Percentiles rank a stretch among this genome's conserved stretches.
Conservation (phyloP, 2,888 invertebrate species). For the Cheilosia vulpina region DNA sequence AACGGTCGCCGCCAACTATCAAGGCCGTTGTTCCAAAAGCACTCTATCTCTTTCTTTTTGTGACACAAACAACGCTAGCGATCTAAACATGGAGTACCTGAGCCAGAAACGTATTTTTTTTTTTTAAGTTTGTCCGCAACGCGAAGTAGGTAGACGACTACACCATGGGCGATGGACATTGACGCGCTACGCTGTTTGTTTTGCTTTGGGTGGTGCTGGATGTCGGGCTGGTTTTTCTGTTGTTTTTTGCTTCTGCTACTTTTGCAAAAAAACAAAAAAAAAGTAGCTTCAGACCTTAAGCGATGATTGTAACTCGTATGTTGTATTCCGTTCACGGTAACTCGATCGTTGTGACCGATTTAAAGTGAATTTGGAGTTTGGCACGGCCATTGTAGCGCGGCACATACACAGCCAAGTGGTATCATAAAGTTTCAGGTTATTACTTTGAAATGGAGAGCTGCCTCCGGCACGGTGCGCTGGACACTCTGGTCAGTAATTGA, state of each 20-base stretch:
- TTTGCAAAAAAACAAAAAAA: conserved; percentile 44
- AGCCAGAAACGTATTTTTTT: conserved; percentile 54
- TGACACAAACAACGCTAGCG: conserved; percentile 40
- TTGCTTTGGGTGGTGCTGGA: conserved; percentile 30
- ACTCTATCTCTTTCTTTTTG: conserved; percentile 12
- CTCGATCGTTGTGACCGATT: conserved; percentile 71
- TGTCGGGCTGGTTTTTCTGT: conserved; percentile 39
- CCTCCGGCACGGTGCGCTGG: conserved; percentile 26
- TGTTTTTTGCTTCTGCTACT: conserved; percentile 50
- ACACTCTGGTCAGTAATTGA: conserved; percentile 59
- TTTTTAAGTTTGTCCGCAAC: conserved; percentile 21
- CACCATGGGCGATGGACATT: conserved; percentile 11
- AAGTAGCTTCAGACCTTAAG: conserved; percentile 59
- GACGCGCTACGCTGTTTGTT: conserved; percentile 31
- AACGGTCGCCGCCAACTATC: conserved; percentile 64
- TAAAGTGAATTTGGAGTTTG: conserved; percentile 65
- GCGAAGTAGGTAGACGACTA: conserved; percentile 57
- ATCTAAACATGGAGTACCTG: conserved; percentile 43
- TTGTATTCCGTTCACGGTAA: conserved; percentile 72
- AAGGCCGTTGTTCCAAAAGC: conserved; percentile 65
- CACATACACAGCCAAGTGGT: conserved; percentile 25
- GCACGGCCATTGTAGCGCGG: conserved; percentile 12
- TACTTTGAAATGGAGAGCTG: conserved; percentile 64
- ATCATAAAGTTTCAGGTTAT: conserved; percentile 68
- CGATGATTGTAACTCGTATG: conserved; percentile 40